Evolutionary conservation across 2,888 invertebrate species (phyloP), one percentile per base, ranked within the genome.

Genomic region (Bombylius major): DNA sequence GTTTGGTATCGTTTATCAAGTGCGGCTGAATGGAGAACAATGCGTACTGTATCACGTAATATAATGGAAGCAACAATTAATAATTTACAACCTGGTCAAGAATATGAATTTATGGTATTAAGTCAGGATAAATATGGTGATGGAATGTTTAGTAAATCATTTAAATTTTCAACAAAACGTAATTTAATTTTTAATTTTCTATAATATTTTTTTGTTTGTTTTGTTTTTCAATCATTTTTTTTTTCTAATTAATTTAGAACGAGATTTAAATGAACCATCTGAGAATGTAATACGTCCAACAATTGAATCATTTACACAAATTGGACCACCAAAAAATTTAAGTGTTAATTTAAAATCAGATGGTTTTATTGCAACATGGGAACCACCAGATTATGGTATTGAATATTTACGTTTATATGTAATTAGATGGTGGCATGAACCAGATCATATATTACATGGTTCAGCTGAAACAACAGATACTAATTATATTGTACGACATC

Each of bases 31-130:
- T 94, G 94, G 94, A 82, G 86, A 64, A 89, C 89, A 9, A 81
- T 89, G 76, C 81, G 82, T 65, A 83, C 93, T 44, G 76, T 84
- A 54, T 82, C 87, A 11, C 79, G 82, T 55, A 82, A 82, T 63
- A 78, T 82, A 51, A 85, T 89, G 56, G 86, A 87, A 67, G 87
- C 89, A 50, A 89, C 89, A 9, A 79, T 95, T 58, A 80, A 82
- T 62, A 84, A 86, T 62, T 78, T 96, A 62, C 78, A 79, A 59
- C 83, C 92, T 31, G 87, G 76, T 59, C 80, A 85, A 32, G 83
- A 86, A 67, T 95, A 95, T 73, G 93, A 95, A 75, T 84, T 96
- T 69, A 90, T 92, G 81, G 88, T 96, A 51, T 79, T 92, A 51
- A 86, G 92, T 63, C 87, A 89, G 70, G 93, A 95, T 72, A 82